Conservation (phyloP, 2,888 invertebrate genomes). For the Polyommatus icarus region DNA sequence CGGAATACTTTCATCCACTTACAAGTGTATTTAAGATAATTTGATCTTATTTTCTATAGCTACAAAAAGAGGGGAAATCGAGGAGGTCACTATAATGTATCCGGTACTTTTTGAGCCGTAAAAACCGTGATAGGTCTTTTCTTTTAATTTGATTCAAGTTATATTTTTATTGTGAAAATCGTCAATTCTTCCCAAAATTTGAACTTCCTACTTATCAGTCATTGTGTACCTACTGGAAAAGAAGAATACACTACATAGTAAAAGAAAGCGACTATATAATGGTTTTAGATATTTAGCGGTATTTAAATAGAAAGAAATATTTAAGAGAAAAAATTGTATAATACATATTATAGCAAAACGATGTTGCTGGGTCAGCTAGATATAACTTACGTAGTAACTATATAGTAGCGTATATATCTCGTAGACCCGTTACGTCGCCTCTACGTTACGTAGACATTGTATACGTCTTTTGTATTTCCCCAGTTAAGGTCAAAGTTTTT, state of each 20-base stretch:
- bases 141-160: background rate
- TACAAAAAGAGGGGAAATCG: conserved; percentile 18
- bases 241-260: too few relatives aligned
- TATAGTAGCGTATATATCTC: background rate
- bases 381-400: too few relatives aligned
- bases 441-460: conserved; percentile 7
- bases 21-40: conserved; percentile 33
- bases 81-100: conserved; percentile 6
- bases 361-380: too few relatives aligned
- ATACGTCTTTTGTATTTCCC: background rate
- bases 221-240: background rate
- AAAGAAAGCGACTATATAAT: too few relatives aligned
- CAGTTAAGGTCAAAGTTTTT: background rate
- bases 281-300: too few relatives aligned
- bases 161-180: background rate
- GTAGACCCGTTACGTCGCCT: background rate
- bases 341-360: too few relatives aligned
- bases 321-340: too few relatives aligned
- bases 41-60: conserved; percentile 32
- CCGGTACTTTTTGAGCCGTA: conserved; percentile 9
- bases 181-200: background rate
- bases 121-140: background rate
- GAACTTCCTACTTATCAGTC: background rate
- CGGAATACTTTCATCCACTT: conserved; percentile 47
- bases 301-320: too few relatives aligned